Percentiles rank a stretch among this genome's conserved stretches.
Evolutionary conservation across 2,888 invertebrate species (phyloP).

Genomic region (Lamellibrachia columna): DNA sequence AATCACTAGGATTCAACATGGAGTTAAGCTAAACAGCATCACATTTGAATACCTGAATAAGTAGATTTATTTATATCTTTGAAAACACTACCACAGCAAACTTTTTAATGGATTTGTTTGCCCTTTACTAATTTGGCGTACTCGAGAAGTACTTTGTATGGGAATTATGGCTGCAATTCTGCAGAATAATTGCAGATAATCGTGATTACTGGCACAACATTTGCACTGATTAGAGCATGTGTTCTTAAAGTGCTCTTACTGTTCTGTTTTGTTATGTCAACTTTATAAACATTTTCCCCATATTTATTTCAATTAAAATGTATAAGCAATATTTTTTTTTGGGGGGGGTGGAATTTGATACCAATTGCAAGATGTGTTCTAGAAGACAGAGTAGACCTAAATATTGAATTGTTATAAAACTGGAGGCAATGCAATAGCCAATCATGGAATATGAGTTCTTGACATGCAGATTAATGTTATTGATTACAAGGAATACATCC

Average conservation of each 20-base stretch:
- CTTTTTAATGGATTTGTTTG: background rate
- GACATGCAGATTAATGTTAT: background rate
- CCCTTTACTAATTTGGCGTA: background rate
- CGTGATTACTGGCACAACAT: background rate
- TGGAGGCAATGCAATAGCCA: no score
- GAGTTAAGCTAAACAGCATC: background rate
- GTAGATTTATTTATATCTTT: background rate
- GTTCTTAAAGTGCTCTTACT: background rate
- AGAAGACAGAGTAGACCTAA: no score
- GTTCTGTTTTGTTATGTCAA: background rate
- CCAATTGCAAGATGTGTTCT: no score
- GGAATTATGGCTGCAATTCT: background rate
- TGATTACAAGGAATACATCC: background rate
- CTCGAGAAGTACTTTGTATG: background rate
- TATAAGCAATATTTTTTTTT: background rate
- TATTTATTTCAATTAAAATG: background rate
- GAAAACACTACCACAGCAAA: background rate
- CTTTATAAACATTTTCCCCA: background rate
- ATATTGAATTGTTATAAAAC: no score
- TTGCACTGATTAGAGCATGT: background rate
- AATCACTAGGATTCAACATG: background rate
- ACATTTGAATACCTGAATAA: background rate
- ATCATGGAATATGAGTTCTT: no score
- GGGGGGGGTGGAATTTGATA: no score
- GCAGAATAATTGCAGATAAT: background rate